Evolutionary conservation across 2,888 invertebrate species (phyloP), one percentile per base, ranked within the genome.

Genomic region (Crossocerus cetratus): DNA sequence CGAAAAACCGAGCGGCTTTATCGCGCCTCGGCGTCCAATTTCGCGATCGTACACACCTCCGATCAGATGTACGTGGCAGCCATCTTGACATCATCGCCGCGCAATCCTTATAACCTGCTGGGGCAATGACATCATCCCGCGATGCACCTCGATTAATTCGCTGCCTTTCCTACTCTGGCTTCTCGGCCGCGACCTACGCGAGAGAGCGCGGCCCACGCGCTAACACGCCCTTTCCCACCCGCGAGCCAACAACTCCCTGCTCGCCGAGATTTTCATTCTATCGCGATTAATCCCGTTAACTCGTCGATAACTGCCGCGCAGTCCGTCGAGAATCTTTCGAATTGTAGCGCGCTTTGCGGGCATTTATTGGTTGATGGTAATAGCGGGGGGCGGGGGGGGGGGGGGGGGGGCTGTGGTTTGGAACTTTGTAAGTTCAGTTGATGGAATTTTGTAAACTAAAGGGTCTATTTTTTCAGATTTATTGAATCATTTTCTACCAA

Each of bases 21-120:
- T 79, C 75, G 65, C 70, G 76, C 70, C 78, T 79, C 69, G 68
- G 80, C 78, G 82, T 85, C 80, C 63, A 84, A 80, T 83, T 77
- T 81, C 81, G 77, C 81, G 79, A 82, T 72, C 74, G 76, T 77
- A 77, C 78, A 81, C 81, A 75, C 74, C 84, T 74, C 79, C 77
- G 77, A 86, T 87, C 87, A 87, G 85, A 86, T 85, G 83, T 83
- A 83, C 83, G 81, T 82, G 84, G 83, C 87, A 78, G 86, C 87
- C 87, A 87, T 88, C 83, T 88, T 87, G 83, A 80, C 77, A 76
- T 82, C 69, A 65, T 77, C 76, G 69, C 62, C 78, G 73, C 77
- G 74, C 77, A 72, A 69, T 76, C 66, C 73, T 70, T 76, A 73
- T 78, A 81, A 82, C 73, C 72, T 74, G 69, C 79, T 82, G 73